phyloP scores from a whole-genome alignment of 2,113 vertebrate species.

The Cygnus atratus region DNA sequence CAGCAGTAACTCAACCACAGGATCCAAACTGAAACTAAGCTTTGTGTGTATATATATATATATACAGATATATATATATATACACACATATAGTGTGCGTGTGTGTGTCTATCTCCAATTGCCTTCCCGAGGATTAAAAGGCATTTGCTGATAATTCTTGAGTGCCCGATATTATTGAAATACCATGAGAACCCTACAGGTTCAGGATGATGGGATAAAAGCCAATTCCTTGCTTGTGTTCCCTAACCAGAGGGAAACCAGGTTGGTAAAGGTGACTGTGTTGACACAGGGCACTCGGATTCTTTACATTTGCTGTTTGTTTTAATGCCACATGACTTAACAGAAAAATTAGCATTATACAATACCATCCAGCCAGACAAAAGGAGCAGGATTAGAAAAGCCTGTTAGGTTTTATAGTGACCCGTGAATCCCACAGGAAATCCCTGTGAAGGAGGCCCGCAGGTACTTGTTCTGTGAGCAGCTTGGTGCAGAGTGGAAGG shows the following conservation, averaged over 20 bases:
- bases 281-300: background rate
- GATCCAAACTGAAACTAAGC: background rate
- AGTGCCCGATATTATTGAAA: background rate
- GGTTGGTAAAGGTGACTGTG: background rate
- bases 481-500: background rate
- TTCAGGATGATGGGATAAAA: background rate
- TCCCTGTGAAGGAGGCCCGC: background rate
- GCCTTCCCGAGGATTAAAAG: background rate
- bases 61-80: too few species aligned
- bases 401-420: background rate
- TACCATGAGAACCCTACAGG: background rate
- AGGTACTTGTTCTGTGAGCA: accelerated
- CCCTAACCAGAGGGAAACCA: accelerated
- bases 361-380: accelerated
- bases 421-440: background rate
- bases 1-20: background rate
- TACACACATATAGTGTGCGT: too few species aligned
- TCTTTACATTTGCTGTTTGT: background rate
- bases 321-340: background rate
- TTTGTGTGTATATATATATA: too few species aligned
- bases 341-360: accelerated
- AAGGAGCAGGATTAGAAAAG: background rate
- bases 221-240: background rate
- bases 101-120: background rate
- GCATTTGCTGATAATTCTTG: background rate